Conservation (phyloP, 2,888 invertebrate genomes). For the Escarpia spicata region DNA sequence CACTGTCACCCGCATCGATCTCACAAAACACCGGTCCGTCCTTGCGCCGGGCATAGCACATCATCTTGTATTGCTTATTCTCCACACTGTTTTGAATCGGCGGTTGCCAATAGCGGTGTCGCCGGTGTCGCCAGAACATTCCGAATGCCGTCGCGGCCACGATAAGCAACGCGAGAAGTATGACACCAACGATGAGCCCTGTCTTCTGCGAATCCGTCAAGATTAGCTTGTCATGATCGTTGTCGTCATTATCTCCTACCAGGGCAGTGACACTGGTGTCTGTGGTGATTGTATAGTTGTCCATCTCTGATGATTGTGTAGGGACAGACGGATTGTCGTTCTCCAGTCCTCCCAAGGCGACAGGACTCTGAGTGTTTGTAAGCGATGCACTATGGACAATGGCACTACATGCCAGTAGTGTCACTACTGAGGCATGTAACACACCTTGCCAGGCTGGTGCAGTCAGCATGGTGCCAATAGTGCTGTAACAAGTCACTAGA, state of each 20-base stretch:
- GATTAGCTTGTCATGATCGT: background rate
- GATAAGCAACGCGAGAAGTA: slow-evolving; percentile 24
- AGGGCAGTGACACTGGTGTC: background rate
- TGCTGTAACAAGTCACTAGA: background rate
- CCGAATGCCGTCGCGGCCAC: slow-evolving; percentile 19
- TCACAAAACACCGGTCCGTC: background rate
- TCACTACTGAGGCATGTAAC: background rate
- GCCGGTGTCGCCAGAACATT: slow-evolving; percentile 29
- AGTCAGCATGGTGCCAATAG: background rate
- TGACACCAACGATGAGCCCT: slow-evolving; percentile 25
- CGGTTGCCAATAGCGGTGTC: slow-evolving; percentile 31
- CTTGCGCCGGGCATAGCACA: background rate
- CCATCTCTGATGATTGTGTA: background rate
- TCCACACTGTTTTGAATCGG: background rate
- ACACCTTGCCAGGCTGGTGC: background rate
- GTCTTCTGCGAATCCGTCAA: background rate
- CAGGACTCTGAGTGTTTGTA: background rate
- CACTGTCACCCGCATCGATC: background rate
- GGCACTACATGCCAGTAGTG: background rate
- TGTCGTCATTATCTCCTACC: background rate
- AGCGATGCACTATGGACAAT: background rate
- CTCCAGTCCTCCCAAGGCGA: background rate
- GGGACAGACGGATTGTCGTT: background rate
- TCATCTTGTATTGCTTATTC: background rate
- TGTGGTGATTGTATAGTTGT: background rate